Evolutionary conservation across 2,797 vertebrate species (phyloP).

Genomic region (Pampus argenteus): DNA sequence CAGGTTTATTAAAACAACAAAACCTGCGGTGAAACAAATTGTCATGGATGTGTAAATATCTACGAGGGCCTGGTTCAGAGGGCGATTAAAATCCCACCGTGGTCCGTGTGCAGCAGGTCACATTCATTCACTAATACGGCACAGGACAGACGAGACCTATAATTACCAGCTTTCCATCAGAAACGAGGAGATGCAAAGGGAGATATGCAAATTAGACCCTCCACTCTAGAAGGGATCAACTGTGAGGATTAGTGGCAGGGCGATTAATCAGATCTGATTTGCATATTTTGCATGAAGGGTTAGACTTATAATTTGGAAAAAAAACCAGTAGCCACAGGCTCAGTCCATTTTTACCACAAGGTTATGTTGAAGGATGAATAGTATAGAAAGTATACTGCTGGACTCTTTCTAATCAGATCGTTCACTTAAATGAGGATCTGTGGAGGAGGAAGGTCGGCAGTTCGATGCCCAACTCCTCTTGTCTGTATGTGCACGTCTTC

Average conservation of each 20-base stretch:
- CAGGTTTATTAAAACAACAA: neutral
- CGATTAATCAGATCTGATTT: conserved; percentile 69
- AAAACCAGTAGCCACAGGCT: conserved; percentile 6
- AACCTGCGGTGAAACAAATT: neutral
- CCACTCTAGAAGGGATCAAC: conserved; percentile 63
- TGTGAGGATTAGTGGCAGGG: conserved; percentile 68
- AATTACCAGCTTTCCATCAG: conserved; percentile 71
- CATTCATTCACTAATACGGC: conserved; percentile 58
- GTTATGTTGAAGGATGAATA: conserved; percentile 11
- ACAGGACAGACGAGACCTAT: conserved; percentile 34
- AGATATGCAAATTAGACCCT: conserved; percentile 74
- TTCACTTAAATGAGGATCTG: too few relatives aligned
- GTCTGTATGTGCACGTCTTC: too few relatives aligned
- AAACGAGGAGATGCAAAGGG: conserved; percentile 66
- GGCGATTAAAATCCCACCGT: conserved; percentile 44
- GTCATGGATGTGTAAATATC: conserved; percentile 25
- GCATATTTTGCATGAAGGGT: conserved; percentile 62
- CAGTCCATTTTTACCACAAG: conserved; percentile 31
- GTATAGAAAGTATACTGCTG: neutral
- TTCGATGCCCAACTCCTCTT: too few relatives aligned
- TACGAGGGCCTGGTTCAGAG: conserved; percentile 2
- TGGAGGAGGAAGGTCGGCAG: too few relatives aligned
- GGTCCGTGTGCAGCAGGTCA: conserved; percentile 50
- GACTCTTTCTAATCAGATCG: neutral
- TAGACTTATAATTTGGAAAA: conserved; percentile 35